phyloP scores from a whole-genome alignment of 2,888 invertebrate genomes.

The Zaprionus lineosus region DNA sequence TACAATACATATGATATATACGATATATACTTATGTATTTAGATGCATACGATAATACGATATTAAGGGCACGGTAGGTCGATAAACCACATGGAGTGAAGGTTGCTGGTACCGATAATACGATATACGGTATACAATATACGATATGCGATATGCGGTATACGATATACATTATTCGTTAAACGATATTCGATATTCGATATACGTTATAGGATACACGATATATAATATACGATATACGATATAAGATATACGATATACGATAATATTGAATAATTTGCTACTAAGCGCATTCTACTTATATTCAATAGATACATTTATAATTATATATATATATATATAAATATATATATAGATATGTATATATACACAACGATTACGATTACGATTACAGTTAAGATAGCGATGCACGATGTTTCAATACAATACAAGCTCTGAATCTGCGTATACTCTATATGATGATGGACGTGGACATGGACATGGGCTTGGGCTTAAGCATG shows the following conservation, averaged over 20 bases:
- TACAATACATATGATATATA: slow-evolving; percentile 75
- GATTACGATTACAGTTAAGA: slow-evolving; percentile 19
- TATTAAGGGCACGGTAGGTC: not conserved
- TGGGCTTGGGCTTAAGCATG: not conserved
- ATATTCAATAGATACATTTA: slow-evolving; percentile 3
- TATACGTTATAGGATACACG: too few relatives aligned
- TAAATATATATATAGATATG: slow-evolving; percentile 2
- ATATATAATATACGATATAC: too few relatives aligned
- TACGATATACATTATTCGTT: too few relatives aligned
- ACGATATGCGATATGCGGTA: too few relatives aligned
- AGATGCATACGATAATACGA: slow-evolving; percentile 14
- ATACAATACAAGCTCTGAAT: slow-evolving; percentile 6
- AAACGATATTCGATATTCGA: too few relatives aligned
- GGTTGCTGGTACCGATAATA: too few relatives aligned
- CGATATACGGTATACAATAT: too few relatives aligned
- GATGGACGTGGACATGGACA: not conserved
- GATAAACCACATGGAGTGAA: slow-evolving; percentile 9
- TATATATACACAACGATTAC: slow-evolving; percentile 28
- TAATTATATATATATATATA: not conserved
- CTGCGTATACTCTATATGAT: not conserved
- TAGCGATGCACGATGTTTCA: slow-evolving; percentile 41
- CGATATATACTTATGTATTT: slow-evolving; percentile 10
- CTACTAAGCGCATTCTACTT: slow-evolving; percentile 15
- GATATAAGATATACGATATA: too few relatives aligned
- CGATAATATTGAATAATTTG: not conserved